Percentiles rank a stretch among this genome's conserved stretches.
Conservation (phyloP, 2,888 invertebrate genomes). For the Girardia tigrina region DNA sequence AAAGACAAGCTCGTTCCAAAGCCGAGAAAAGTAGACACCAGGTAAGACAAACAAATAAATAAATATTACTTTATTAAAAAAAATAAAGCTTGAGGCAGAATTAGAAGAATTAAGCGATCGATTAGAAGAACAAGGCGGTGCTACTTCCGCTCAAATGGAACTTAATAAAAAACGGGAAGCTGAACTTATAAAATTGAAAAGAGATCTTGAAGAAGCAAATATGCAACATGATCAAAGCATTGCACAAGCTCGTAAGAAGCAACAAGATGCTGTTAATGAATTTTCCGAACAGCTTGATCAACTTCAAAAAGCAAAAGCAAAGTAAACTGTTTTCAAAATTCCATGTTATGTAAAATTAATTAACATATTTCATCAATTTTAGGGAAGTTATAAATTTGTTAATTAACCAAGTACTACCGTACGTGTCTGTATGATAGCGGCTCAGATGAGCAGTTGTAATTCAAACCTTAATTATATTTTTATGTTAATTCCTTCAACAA, state of each 20-base stretch:
- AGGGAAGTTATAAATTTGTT: too few species aligned
- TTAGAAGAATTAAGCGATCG: constrained; percentile 51
- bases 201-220: constrained; percentile 90
- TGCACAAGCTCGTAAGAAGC: constrained; percentile 94
- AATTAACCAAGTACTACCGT: too few species aligned
- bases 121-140: constrained; percentile 89
- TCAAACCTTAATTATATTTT: too few species aligned
- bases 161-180: constrained; percentile 86
- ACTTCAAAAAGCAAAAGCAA: constrained; percentile 94
- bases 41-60: too few species aligned
- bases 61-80: too few species aligned
- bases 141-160: constrained; percentile 68
- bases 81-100: not conserved
- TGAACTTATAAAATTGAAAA: constrained; percentile 90
- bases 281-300: constrained; percentile 99
- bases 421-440: too few species aligned
- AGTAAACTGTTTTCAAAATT: too few species aligned
- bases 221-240: constrained; percentile 73
- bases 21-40: constrained; percentile 40
- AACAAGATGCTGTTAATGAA: constrained; percentile 95
- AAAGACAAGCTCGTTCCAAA: constrained; percentile 88
- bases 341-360: too few species aligned
- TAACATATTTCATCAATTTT: too few species aligned
- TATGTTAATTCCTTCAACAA: too few species aligned
- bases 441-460: too few species aligned